Conservation (phyloP, 2,888 invertebrate genomes). For the Phasia obesa region DNA sequence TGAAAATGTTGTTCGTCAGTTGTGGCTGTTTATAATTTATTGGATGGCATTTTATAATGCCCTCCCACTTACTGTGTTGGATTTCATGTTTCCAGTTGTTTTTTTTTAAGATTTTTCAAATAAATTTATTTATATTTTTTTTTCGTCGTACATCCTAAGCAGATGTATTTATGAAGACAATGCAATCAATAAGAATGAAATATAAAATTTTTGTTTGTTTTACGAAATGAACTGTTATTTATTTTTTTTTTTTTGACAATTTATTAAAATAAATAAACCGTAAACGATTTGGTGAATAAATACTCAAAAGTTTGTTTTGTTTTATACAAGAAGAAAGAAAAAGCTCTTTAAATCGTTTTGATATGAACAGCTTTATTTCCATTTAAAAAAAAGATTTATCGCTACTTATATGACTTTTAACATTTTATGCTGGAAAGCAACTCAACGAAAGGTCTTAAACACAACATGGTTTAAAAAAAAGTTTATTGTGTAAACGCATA, state of each 20-base stretch:
- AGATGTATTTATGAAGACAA: constrained; percentile 40
- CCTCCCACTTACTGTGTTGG: constrained; percentile 53
- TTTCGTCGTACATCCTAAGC: background rate
- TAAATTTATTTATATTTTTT: constrained; percentile 33
- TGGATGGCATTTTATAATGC: constrained; percentile 60
- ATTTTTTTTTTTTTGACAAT: constrained; percentile 53
- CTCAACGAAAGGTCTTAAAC: background rate
- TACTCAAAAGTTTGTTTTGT: background rate
- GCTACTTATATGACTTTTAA: background rate
- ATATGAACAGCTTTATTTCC: background rate
- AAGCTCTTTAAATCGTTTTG: background rate
- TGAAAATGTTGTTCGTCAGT: constrained; percentile 58
- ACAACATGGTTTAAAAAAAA: no score
- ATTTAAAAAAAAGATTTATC: background rate
- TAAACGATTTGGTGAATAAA: constrained; percentile 47
- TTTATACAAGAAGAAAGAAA: background rate
- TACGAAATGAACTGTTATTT: constrained; percentile 47
- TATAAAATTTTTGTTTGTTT: constrained; percentile 12
- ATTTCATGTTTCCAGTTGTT: constrained; percentile 47
- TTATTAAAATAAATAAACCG: constrained; percentile 60
- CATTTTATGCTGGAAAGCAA: background rate
- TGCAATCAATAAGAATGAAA: constrained; percentile 59
- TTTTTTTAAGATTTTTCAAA: constrained; percentile 31
- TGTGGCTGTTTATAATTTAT: constrained; percentile 59
- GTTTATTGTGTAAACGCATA: no score